Percentiles rank a stretch among this genome's conserved stretches.
phyloP scores from a whole-genome alignment of 1,140 invertebrate species.

The fruit fly (Drosophila melanogaster) region Release_6_plus_ISO1_MT NC_004354.4:20800001-20800500 shows the following conservation, averaged over 20 bases:
- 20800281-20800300: conserved; percentile 82
- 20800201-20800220: conserved; percentile 50
- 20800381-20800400: conserved; percentile 38
- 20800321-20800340: conserved; percentile 54
- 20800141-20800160: conserved; percentile 39
- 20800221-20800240: conserved; percentile 50
- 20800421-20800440: conserved; percentile 55
- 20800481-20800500: conserved; percentile 41
- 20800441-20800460: conserved; percentile 53
- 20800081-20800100: conserved; percentile 49
- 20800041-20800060: conserved; percentile 66
- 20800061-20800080: conserved; percentile 64
- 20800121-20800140: conserved; percentile 39
- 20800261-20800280: conserved; percentile 83
- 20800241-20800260: conserved; percentile 79
- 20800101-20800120: conserved; percentile 40
- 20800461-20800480: conserved; percentile 52
- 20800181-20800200: conserved; percentile 58
- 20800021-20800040: conserved; percentile 7
- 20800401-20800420: conserved; percentile 50
- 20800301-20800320: conserved; percentile 79
- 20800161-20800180: conserved; percentile 61
- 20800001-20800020: conserved; percentile 48
- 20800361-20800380: conserved; percentile 7
- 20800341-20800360: conserved; percentile 54